phyloP scores from a whole-genome alignment of 2,888 invertebrate species.

The Saturnia pavonia region DNA sequence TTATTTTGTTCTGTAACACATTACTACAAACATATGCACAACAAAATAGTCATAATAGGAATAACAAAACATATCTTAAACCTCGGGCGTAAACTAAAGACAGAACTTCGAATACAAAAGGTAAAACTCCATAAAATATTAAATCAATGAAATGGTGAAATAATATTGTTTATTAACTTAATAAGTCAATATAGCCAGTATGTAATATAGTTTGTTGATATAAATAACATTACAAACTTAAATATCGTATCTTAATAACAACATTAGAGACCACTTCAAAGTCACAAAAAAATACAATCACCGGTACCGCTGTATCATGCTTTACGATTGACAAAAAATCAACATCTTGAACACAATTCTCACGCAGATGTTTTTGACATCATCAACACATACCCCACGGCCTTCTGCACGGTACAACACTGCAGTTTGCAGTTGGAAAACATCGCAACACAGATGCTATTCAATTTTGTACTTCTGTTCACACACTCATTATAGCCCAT shows the following conservation, averaged over 20 bases:
- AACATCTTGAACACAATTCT: conserved; percentile 9
- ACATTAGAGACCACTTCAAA: neutral
- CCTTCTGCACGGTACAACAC: conserved; percentile 1
- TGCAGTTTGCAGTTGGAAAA: conserved; percentile 11
- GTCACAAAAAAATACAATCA: conserved; percentile 11
- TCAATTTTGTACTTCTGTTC: conserved; percentile 5
- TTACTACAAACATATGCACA: too few species aligned
- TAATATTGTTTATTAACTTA: neutral
- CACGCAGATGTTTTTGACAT: conserved; percentile 9
- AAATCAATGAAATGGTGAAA: neutral
- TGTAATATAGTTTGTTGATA: neutral
- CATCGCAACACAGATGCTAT: conserved; percentile 11
- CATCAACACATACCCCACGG: neutral
- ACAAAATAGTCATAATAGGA: too few species aligned
- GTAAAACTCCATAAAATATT: neutral
- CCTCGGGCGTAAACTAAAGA: neutral
- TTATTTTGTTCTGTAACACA: too few species aligned
- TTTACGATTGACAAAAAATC: conserved; percentile 8
- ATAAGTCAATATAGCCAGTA: neutral
- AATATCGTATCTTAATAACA: neutral
- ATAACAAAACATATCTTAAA: neutral
- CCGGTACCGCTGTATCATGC: conserved; percentile 1
- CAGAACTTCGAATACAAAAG: neutral
- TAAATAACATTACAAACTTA: neutral
- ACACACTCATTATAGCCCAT: conserved; percentile 37